A percentile compares a stretch with the other conserved stretches of the same genome.
Conservation (phyloP, 2,888 invertebrate species). For the Drosophila niveifrons region DNA sequence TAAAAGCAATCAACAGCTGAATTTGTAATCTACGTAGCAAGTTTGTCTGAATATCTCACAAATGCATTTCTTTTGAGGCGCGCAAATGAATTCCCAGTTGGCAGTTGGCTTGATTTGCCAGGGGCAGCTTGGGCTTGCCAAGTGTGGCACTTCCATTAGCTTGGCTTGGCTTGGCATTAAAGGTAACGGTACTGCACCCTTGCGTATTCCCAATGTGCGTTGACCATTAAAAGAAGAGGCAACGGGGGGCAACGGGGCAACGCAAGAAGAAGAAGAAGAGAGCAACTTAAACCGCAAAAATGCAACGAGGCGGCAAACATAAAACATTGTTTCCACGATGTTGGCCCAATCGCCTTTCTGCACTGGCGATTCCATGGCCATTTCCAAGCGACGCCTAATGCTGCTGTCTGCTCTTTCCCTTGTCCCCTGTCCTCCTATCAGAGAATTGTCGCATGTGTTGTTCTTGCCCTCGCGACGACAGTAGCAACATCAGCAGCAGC, state of each 20-base stretch:
- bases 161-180: background rate
- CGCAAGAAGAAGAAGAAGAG: background rate
- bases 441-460: slow-evolving; percentile 61
- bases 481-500: slow-evolving; percentile 15
- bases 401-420: background rate
- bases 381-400: slow-evolving; percentile 20
- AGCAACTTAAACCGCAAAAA: slow-evolving; percentile 46
- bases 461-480: slow-evolving; percentile 1
- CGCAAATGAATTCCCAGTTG: too few relatives aligned
- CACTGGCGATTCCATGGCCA: slow-evolving; percentile 37
- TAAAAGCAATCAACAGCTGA: too few relatives aligned
- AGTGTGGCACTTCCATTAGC: slow-evolving; percentile 6
- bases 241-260: background rate
- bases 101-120: too few relatives aligned
- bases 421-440: background rate
- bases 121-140: background rate
- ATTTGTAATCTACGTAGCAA: too few relatives aligned
- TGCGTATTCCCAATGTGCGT: slow-evolving; percentile 34
- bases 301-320: slow-evolving; percentile 52
- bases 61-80: background rate
- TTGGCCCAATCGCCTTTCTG: slow-evolving; percentile 40
- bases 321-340: slow-evolving; percentile 47
- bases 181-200: slow-evolving; percentile 16
- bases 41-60: background rate
- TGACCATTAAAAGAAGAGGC: slow-evolving; percentile 33